Conservation (phyloP, 2,113 vertebrate species). For the Cricetomys ansorgei region DNA sequence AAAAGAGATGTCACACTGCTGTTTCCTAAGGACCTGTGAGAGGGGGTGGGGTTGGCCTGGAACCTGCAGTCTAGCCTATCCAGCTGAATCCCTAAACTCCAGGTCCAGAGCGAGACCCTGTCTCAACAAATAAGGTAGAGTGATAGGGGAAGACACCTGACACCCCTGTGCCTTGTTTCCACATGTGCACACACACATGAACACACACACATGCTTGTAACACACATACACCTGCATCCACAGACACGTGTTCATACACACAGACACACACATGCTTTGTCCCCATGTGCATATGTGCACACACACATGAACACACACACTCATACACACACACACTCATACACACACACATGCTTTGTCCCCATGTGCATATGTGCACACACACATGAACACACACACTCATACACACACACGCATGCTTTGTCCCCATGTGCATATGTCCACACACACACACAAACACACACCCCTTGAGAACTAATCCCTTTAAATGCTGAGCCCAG, state of each 20-base stretch:
- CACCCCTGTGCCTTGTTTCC: background rate
- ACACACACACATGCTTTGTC: too few relatives aligned
- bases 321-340: background rate
- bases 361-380: too few relatives aligned
- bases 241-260: background rate
- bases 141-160: background rate
- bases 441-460: too few relatives aligned
- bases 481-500: background rate
- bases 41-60: background rate
- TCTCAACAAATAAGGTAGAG: background rate
- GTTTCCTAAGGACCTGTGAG: background rate
- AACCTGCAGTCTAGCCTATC: background rate
- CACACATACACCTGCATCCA: background rate
- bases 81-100: background rate
- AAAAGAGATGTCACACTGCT: background rate
- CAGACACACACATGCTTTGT: background rate
- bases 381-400: too few relatives aligned
- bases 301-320: background rate
- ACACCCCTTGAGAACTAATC: constrained; percentile 37
- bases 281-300: too few relatives aligned
- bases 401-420: too few relatives aligned
- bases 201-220: too few relatives aligned
- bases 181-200: background rate
- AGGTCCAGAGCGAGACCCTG: background rate
- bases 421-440: too few relatives aligned